Evolutionary conservation across 2,797 vertebrate species (phyloP).

Genomic region (Pempheris klunzingeri): DNA sequence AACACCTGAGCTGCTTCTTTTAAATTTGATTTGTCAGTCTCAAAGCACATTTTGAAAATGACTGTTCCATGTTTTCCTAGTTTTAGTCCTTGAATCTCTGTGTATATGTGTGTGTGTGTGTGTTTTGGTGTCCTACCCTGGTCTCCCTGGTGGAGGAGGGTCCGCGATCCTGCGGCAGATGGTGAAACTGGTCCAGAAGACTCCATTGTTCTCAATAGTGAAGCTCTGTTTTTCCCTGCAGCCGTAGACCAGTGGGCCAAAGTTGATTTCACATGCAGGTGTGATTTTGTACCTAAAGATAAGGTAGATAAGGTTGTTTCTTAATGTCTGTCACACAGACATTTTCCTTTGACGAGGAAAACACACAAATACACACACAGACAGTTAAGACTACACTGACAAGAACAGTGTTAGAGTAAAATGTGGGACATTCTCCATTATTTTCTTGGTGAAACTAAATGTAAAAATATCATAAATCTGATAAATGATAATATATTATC

Average conservation of each 20-base stretch:
- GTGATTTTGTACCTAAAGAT: constrained; percentile 87
- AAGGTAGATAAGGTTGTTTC: too few species aligned
- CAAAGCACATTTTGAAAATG: background rate
- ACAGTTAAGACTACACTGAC: too few species aligned
- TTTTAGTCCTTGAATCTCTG: background rate
- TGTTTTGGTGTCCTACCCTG: constrained; percentile 77
- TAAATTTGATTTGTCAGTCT: background rate
- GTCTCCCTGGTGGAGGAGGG: constrained; percentile 43
- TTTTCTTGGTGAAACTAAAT: too few species aligned
- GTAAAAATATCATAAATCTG: too few species aligned
- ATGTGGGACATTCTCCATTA: too few species aligned
- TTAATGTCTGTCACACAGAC: too few species aligned
- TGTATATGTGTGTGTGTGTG: background rate
- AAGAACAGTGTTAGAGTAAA: too few species aligned
- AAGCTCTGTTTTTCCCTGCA: constrained; percentile 83
- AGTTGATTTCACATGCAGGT: constrained; percentile 86
- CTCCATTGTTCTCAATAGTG: constrained; percentile 89
- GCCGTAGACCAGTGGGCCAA: constrained; percentile 86
- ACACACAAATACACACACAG: too few species aligned
- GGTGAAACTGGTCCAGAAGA: constrained; percentile 82
- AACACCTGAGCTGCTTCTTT: too few species aligned
- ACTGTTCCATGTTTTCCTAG: background rate
- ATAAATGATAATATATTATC: too few species aligned
- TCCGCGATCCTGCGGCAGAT: constrained; percentile 78
- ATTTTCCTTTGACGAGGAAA: too few species aligned